Evolutionary conservation across 2,797 vertebrate genomes (phyloP), one percentile per base, ranked within the genome.

Genomic region (Mus minutoides): DNA sequence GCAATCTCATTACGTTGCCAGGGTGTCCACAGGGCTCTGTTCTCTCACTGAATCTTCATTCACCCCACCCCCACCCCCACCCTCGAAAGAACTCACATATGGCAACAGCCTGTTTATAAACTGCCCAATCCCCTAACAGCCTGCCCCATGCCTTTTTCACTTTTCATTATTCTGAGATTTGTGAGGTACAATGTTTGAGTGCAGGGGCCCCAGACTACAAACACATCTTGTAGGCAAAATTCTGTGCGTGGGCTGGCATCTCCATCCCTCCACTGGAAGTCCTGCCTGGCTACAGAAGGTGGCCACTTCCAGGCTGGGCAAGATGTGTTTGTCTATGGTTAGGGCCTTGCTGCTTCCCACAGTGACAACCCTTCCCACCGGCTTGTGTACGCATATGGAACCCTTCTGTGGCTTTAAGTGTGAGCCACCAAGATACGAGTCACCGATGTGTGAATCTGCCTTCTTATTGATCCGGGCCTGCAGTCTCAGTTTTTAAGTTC

Each of bases 61-160:
- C 2, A 12, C 1, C 22, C 16, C 13, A 13, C 1, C 16, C 13
- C 31, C 1, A 17, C 0, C 34, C 46, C 46, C 16, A 4, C 12
- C n/a, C 13, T 2, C 34, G 46, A 77, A 88, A 46, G 11, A 62
- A 52, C 77, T 67, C 10, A 49, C 31, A 17, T 6, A 21, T 17
- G 6, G 19, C 43, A 34, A 84, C 0, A 19, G 4, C 52, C 62
- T 67, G 24, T 62, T 88, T 34, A 64, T 3, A 17, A 88, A 52
- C 43, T 58, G 16, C 37, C 34, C 0, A 58, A 40, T 46, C 8
- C 79, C 43, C 67, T 43, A 60, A 52, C 37, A 60, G 67, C 83
- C 26, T 19, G 10, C 6, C 24, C 24, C 22, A 2, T 71, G 43
- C 29, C 34, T 26, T n/a, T 71, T 67, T 67, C 24, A n/a, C 40